Base-by-base conservation (phyloP, 2,113 vertebrate species). In the Erythrocercus mccallii region DNA sequence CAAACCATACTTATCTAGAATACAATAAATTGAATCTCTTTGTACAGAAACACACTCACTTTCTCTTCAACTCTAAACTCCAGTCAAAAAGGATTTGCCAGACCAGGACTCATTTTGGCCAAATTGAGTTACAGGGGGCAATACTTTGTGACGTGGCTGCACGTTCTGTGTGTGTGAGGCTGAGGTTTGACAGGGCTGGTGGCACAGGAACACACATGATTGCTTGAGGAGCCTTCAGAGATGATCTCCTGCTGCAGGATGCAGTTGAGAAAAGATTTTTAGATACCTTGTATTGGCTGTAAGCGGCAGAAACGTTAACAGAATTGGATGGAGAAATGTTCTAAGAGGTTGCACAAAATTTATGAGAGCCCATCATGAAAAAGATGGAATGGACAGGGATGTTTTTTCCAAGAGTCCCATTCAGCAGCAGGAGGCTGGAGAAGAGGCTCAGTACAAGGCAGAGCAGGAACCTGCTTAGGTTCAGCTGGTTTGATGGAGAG, bases 51-150 rank as follows among this genome's bases (percentile, higher is more conserved):
- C 94, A 60, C 61, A 83, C 50, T 78, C 88, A 85, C 35, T 93
- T 95, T 71, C 83, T 81, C 65, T 89, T 82, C 88, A 85, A 21
- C 80, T 94, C 81, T 81, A 80, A 85, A 45, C 31, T 92, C 72
- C 60, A 68, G 40, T 86, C 50, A 47, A 77, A 90, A 65, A 45
- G 65, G 65, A 62, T 86, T 86, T 93, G 35, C 92, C 91, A 91
- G 81, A 60, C 35, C 42, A 88, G 65, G 86, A 85, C 72, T 73
- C 3, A 2, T 40, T 78, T 79, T 71, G 38, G 35, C 70, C 38
- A 12, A 19, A 10, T 0, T 62, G 50, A 62, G 18, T 57, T 61
- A 8, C 4, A 78, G n/a, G 25, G 40, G 38, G 2, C 35, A 73
- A 21, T 12, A 12, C 3, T 54, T 25, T 7, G 18, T 31, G 48